Evolutionary conservation across 2,113 vertebrate genomes (phyloP).

Genomic region (Sylvietta virens): DNA sequence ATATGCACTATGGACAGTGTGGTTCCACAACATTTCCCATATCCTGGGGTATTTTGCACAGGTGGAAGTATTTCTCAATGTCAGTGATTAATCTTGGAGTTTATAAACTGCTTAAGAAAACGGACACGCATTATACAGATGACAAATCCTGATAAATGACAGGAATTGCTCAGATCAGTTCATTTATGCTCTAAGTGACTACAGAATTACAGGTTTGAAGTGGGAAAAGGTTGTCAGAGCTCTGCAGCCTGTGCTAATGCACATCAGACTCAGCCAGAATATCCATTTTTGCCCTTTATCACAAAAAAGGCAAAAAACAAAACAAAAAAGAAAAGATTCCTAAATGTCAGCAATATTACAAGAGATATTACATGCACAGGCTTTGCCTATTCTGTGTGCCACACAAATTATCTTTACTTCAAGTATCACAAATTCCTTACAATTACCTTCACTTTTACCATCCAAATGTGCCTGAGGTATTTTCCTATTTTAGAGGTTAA

Average conservation of each 20-base stretch:
- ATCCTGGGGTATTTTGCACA: neutral
- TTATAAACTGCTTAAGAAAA: neutral
- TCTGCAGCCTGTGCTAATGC: neutral
- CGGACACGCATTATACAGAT: neutral
- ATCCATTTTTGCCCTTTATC: neutral
- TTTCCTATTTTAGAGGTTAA: neutral
- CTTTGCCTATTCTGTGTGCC: neutral
- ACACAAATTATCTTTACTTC: neutral
- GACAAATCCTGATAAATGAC: neutral
- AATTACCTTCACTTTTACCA: neutral
- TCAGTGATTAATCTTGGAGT: neutral
- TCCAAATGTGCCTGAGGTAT: neutral
- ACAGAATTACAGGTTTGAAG: neutral
- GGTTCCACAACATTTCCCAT: neutral
- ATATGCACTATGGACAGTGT: fast-evolving
- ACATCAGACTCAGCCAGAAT: neutral
- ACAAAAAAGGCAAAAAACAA: neutral
- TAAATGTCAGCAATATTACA: neutral
- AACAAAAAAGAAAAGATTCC: neutral
- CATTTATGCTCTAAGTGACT: neutral
- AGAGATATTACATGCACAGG: neutral
- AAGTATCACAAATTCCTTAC: neutral
- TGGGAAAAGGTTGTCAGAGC: neutral
- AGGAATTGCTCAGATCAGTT: neutral
- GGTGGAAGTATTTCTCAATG: neutral